A percentile compares a stretch with the other conserved stretches of the same genome.
phyloP scores from a whole-genome alignment of 1,140 invertebrate genomes.

The Pararge aegeria region DNA sequence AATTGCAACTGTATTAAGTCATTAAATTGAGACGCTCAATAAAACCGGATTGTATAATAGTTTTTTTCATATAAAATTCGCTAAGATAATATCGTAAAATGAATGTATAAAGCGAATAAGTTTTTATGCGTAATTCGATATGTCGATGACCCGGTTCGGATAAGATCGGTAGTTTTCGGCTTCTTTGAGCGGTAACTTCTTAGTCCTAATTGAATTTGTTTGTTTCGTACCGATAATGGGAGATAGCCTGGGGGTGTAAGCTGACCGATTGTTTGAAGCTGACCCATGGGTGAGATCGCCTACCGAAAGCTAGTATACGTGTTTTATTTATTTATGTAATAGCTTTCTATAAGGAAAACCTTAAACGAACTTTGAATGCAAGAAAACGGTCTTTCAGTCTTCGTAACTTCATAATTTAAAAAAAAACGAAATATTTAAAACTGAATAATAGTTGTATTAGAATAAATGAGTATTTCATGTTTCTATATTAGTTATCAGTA shows the following conservation, averaged over 20 bases:
- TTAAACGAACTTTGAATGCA: too few relatives aligned
- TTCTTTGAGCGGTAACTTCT: conserved; percentile 70
- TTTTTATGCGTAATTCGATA: conserved; percentile 43
- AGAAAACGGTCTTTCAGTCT: too few relatives aligned
- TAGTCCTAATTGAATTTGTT: conserved; percentile 77
- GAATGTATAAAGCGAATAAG: conserved; percentile 36
- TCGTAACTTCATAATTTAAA: too few relatives aligned
- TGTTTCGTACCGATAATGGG: conserved; percentile 62
- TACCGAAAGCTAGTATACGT: conserved; percentile 3
- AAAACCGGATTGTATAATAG: conserved; percentile 23
- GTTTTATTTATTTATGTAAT: conserved; percentile 1
- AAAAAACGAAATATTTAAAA: too few relatives aligned
- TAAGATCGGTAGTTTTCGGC: conserved; percentile 54
- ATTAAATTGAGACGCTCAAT: conserved; percentile 4
- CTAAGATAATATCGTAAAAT: conserved; percentile 31
- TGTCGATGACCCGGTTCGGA: conserved; percentile 50
- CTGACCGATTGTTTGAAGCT: conserved; percentile 47
- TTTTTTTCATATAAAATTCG: conserved; percentile 15
- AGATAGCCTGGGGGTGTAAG: conserved; percentile 31
- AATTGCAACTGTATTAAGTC: neutral
- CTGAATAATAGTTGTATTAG: too few relatives aligned
- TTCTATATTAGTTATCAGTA: too few relatives aligned
- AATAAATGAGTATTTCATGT: too few relatives aligned
- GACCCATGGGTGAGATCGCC: conserved; percentile 13
- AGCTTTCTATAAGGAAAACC: neutral